Conservation (phyloP, 2,113 vertebrate species). For the Brienomyrus longianalis region DNA sequence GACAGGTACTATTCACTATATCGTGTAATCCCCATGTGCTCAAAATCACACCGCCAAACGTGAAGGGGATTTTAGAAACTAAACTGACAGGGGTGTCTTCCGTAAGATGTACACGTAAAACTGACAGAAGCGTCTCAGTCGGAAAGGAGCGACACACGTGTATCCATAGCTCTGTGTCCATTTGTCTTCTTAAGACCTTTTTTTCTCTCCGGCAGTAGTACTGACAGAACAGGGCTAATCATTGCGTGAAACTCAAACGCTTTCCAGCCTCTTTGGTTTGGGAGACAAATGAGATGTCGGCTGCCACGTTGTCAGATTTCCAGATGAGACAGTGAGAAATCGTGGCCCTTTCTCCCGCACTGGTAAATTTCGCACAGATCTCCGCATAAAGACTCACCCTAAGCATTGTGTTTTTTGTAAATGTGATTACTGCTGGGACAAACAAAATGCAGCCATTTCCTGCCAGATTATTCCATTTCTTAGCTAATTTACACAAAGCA, state of each 20-base stretch:
- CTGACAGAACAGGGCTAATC: slow-evolving; percentile 22
- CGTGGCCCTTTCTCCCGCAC: background rate
- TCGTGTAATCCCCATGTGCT: background rate
- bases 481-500: background rate
- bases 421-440: background rate
- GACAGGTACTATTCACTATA: slow-evolving; percentile 10
- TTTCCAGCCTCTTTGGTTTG: background rate
- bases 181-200: background rate
- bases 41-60: background rate
- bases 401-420: background rate
- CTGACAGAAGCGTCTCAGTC: slow-evolving; percentile 3
- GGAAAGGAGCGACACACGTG: background rate
- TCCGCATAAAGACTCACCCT: background rate
- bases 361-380: background rate
- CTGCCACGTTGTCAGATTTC: background rate
- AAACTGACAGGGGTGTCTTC: slow-evolving; percentile 12
- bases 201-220: background rate
- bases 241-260: background rate
- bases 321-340: background rate
- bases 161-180: background rate
- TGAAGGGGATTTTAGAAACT: slow-evolving; percentile 16
- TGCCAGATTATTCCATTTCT: background rate
- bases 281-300: background rate
- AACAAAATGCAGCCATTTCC: background rate
- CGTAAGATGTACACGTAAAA: background rate